Conservation (phyloP, 2,113 vertebrate species). For the Limanda limanda region DNA sequence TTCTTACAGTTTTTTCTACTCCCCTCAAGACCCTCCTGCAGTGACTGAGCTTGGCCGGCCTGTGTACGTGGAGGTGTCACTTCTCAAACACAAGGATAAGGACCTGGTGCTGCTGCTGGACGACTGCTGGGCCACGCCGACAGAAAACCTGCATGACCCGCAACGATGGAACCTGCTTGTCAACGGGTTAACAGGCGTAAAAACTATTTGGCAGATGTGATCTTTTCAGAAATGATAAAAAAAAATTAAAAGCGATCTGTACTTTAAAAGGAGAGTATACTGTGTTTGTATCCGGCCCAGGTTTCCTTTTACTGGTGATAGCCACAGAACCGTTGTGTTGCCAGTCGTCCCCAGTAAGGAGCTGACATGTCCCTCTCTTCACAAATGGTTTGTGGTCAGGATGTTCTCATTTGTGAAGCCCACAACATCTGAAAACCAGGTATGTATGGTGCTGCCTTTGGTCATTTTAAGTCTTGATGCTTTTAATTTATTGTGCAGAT, state of each 20-base stretch:
- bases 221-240: too few relatives aligned
- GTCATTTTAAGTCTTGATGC: background rate
- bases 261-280: too few relatives aligned
- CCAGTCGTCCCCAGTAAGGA: constrained; percentile 22
- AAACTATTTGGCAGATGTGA: background rate
- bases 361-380: constrained; percentile 68
- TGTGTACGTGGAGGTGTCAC: constrained; percentile 81
- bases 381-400: constrained; percentile 76
- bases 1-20: constrained; percentile 76
- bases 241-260: too few relatives aligned
- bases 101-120: constrained; percentile 74
- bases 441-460: constrained; percentile 10
- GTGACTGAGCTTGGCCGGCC: constrained; percentile 78
- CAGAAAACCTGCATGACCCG: constrained; percentile 49
- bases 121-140: constrained; percentile 84
- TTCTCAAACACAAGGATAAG: constrained; percentile 76
- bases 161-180: constrained; percentile 81
- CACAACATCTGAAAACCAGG: constrained; percentile 35
- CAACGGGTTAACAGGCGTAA: constrained; percentile 27
- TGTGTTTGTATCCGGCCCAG: constrained; percentile 45
- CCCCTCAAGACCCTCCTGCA: constrained; percentile 60
- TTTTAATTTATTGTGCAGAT: background rate
- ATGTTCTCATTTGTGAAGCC: constrained; percentile 77
- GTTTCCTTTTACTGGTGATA: constrained; percentile 79
- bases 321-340: constrained; percentile 69